Evolutionary conservation across 2,888 invertebrate genomes (phyloP), one percentile per base, ranked within the genome.

Genomic region (Artemia sp.): DNA sequence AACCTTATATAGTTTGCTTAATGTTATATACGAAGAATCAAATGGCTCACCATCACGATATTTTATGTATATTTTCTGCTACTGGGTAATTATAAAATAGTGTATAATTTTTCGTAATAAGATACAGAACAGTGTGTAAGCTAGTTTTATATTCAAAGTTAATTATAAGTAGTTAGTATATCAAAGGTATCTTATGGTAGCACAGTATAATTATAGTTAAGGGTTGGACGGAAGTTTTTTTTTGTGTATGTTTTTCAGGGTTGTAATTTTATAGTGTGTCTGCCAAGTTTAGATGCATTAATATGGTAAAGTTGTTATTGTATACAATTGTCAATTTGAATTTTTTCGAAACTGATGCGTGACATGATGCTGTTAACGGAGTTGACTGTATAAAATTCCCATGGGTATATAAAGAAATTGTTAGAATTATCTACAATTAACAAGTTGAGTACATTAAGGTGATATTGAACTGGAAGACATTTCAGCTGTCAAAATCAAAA

Each of bases 131-230:
- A n/a, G 64, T 58, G n/a, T 58, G 64, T 58, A 24, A 58, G 64
- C n/a, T 24, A 19, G 24, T 58, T 58, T 58, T 58, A 58, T 58
- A 58, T 58, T n/a, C 64, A 58, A 24, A 19, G 14, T 58, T 58
- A 58, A 58, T 58, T 58, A 58, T 58, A n/a, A 58, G 64, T 58
- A 58, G 64, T 58, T 58, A 58, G 24, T 58, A 24, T 58, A 58
- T 58, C 64, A 58, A 58, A 58, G 14, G n/a, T 58, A 58, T 58
- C 24, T 58, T 58, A 58, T 58, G 64, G 64, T 24, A 19, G 24
- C 64, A 58, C 64, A 24, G 64, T 58, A n/a, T 58, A 58, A 58
- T 58, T 58, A 58, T 58, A 58, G 64, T 24, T 19, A 24, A 58
- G 64, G 14, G 64, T 58, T 19, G 64, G 24, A 58, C 64, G 64